Conservation (phyloP, 2,113 vertebrate species). For the Athene cunicularia region DNA sequence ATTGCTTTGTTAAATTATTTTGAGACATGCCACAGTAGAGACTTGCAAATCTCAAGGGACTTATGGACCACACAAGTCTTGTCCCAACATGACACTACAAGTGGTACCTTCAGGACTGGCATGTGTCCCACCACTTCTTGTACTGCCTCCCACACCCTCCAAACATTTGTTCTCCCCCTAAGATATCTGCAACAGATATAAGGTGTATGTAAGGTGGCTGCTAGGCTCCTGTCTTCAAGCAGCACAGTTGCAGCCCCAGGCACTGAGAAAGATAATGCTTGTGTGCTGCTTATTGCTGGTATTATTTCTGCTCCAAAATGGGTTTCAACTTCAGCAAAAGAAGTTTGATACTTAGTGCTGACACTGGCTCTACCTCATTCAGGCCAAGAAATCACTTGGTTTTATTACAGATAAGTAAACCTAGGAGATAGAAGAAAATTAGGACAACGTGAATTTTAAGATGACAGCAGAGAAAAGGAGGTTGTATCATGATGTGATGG, state of each 20-base stretch:
- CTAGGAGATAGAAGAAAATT: conserved; percentile 81
- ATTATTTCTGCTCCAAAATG: neutral
- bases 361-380: neutral
- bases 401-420: conserved; percentile 83
- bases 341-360: neutral
- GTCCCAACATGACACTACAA: neutral
- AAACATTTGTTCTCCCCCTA: neutral
- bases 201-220: neutral
- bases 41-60: neutral
- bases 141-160: neutral
- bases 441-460: conserved; percentile 81
- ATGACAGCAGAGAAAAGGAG: conserved; percentile 84
- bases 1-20: neutral
- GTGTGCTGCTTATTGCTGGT: neutral
- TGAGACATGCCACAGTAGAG: neutral
- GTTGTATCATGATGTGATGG: conserved; percentile 86
- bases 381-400: conserved; percentile 71
- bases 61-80: neutral
- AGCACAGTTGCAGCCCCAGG: neutral
- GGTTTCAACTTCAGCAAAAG: neutral
- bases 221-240: neutral
- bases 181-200: neutral
- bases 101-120: neutral
- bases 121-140: neutral
- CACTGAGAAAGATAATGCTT: neutral